Conservation (phyloP, 2,888 invertebrate species). For the Charanyca ferruginea region DNA sequence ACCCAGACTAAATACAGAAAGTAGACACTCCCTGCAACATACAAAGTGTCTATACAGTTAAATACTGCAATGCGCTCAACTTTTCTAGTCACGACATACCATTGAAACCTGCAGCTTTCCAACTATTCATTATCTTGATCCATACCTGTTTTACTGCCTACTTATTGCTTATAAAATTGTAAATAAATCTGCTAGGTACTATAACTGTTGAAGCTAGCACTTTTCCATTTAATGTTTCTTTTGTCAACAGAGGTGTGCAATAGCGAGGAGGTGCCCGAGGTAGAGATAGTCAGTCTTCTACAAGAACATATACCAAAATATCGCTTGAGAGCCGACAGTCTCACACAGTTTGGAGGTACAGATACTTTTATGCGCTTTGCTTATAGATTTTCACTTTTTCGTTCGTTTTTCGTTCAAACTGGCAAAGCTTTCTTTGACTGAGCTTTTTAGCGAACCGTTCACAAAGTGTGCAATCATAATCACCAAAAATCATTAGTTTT, state of each 20-base stretch:
- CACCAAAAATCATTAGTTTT: conserved; percentile 1
- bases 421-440: conserved; percentile 33
- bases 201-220: conserved; percentile 44
- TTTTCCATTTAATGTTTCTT: conserved; percentile 67
- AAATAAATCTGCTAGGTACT: conserved; percentile 42
- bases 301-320: conserved; percentile 99
- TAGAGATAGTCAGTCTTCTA: conserved; percentile 98
- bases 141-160: conserved; percentile 62
- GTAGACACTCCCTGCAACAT: conserved; percentile 72
- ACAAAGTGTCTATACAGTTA: conserved; percentile 67
- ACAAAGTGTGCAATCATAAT: conserved; percentile 8
- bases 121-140: conserved; percentile 72
- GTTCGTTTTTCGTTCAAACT: conserved; percentile 15
- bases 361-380: conserved; percentile 69
- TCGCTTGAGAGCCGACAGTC: conserved; percentile 97
- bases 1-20: conserved; percentile 79
- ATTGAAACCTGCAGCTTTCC: conserved; percentile 79
- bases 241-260: conserved; percentile 96
- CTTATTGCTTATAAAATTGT: conserved; percentile 63
- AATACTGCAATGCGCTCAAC: conserved; percentile 77
- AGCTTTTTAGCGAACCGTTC: conserved; percentile 23
- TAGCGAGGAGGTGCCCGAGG: conserved; percentile 97
- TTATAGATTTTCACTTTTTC: conserved; percentile 33
- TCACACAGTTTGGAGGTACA: conserved; percentile 97
- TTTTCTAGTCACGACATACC: conserved; percentile 79